Conservation (phyloP, 2,113 vertebrate species). For the Connochaetes taurinus region DNA sequence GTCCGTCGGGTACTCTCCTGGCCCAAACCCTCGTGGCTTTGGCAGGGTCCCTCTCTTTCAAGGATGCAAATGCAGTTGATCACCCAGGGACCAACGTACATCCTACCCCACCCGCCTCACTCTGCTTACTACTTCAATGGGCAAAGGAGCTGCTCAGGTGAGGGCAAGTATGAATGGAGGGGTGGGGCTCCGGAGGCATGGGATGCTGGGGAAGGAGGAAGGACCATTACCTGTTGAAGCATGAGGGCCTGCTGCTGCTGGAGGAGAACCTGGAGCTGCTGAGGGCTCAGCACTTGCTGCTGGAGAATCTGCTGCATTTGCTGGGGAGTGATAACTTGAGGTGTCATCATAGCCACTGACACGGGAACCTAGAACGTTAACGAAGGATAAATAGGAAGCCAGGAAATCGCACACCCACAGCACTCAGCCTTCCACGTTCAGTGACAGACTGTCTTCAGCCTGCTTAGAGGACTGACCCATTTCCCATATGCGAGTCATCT, state of each 20-base stretch:
- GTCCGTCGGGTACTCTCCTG: neutral
- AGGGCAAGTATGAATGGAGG: rapidly evolving
- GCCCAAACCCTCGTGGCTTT: neutral
- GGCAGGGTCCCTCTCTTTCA: neutral
- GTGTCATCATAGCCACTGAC: constrained; percentile 99
- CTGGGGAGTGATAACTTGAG: constrained; percentile 99
- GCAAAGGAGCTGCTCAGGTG: constrained; percentile 19
- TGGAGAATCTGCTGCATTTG: constrained; percentile 99
- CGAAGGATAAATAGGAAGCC: constrained; percentile 49
- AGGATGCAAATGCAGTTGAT: neutral
- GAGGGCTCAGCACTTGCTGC: constrained; percentile 99
- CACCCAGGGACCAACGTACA: neutral
- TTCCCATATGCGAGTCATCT: neutral
- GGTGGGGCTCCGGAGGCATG: rapidly evolving
- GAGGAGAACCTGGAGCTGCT: constrained; percentile 99
- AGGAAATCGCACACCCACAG: neutral
- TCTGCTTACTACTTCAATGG: neutral
- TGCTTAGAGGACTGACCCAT: neutral
- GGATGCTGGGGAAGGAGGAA: neutral
- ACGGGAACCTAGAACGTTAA: constrained; percentile 89
- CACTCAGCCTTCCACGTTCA: neutral
- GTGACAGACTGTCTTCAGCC: neutral
- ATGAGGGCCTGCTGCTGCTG: constrained; percentile 99
- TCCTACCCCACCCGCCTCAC: neutral
- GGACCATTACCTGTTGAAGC: constrained; percentile 94